phyloP scores from a whole-genome alignment of 2,797 vertebrate genomes.

The Erithacus rubecula region DNA sequence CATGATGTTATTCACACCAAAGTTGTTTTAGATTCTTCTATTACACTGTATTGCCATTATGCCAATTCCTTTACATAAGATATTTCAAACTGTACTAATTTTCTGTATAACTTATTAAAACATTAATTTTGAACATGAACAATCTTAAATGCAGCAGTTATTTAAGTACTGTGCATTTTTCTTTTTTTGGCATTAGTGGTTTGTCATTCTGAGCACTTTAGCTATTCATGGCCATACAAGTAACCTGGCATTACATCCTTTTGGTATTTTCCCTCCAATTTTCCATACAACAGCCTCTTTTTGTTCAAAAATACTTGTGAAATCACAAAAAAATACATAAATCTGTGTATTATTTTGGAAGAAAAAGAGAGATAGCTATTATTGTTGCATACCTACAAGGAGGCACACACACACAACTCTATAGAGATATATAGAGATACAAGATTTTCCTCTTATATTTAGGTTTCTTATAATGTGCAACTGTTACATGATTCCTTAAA shows the following conservation, averaged over 20 bases:
- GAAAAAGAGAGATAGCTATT: neutral
- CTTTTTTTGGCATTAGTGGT: neutral
- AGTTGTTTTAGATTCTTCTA: conserved; percentile 39
- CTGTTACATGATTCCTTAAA: neutral
- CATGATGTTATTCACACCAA: conserved; percentile 22
- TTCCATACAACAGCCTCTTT: neutral
- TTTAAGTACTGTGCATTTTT: neutral
- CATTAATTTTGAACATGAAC: neutral
- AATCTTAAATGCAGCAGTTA: neutral
- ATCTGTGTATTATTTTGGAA: neutral
- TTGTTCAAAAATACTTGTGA: neutral
- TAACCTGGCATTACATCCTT: neutral
- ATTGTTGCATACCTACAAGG: neutral
- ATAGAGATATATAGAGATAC: neutral
- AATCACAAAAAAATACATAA: neutral
- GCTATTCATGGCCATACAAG: neutral
- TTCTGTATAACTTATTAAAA: neutral
- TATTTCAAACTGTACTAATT: conserved; percentile 40
- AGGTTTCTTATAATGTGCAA: neutral
- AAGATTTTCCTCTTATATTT: neutral
- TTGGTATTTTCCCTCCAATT: neutral
- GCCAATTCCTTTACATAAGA: neutral
- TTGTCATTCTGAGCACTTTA: neutral
- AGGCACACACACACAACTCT: neutral
- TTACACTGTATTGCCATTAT: neutral